phyloP scores from a whole-genome alignment of 2,888 invertebrate genomes.

The Melinaea menophilus region DNA sequence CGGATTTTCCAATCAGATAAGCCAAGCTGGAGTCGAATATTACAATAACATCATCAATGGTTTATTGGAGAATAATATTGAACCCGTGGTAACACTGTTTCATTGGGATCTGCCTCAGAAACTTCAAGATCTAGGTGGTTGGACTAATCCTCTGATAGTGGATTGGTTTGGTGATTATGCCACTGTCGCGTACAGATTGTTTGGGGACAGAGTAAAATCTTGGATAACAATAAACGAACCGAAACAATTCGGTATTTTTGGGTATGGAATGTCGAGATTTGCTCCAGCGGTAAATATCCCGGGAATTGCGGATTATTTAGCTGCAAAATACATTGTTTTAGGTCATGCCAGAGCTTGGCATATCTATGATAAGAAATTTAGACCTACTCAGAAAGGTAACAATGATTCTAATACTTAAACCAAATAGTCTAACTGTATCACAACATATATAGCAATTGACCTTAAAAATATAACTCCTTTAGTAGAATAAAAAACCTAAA shows the following conservation, averaged over 20 bases:
- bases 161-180: conserved; percentile 75
- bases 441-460: neutral
- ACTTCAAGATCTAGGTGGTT: conserved; percentile 79
- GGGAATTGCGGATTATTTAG: conserved; percentile 73
- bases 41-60: conserved; percentile 81
- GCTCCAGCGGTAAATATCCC: conserved; percentile 60
- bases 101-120: conserved; percentile 77
- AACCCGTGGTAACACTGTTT: conserved; percentile 78
- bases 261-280: conserved; percentile 61
- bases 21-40: conserved; percentile 78
- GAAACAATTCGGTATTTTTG: conserved; percentile 53
- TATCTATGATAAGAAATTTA: conserved; percentile 61
- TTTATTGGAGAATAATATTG: conserved; percentile 76
- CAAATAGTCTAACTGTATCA: neutral
- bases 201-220: conserved; percentile 71
- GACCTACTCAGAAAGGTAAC: conserved; percentile 48
- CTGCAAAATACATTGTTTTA: conserved; percentile 67
- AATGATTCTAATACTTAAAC: conserved; percentile 3
- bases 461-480: too few relatives aligned
- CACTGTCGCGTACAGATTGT: conserved; percentile 59
- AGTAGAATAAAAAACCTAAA: too few relatives aligned
- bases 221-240: conserved; percentile 82
- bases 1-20: conserved; percentile 74
- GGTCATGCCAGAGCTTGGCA: conserved; percentile 78
- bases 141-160: conserved; percentile 64